phyloP scores from a whole-genome alignment of 2,888 invertebrate species.

The Pyrocoelia pectoralis region DNA sequence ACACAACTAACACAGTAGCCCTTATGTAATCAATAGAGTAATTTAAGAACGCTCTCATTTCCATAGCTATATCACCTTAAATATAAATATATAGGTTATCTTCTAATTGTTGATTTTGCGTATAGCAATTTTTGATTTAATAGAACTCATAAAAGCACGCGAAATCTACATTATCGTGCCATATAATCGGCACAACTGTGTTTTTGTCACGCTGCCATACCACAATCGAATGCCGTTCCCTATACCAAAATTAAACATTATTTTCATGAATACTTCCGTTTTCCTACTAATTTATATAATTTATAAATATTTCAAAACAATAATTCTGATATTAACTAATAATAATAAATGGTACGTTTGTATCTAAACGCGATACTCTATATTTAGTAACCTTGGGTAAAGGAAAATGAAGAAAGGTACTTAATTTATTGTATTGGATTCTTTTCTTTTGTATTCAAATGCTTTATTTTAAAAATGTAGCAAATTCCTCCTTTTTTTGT shows the following conservation, averaged over 20 bases:
- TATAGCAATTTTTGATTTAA: constrained; percentile 24
- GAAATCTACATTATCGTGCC: constrained; percentile 26
- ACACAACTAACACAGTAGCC: background rate
- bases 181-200: constrained; percentile 17
- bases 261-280: background rate
- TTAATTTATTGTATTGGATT: too few relatives aligned
- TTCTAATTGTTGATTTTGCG: constrained; percentile 17
- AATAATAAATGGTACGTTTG: too few relatives aligned
- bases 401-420: too few relatives aligned
- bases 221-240: constrained; percentile 3
- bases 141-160: constrained; percentile 18
- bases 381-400: too few relatives aligned
- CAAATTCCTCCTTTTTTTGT: too few relatives aligned
- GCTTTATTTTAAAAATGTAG: too few relatives aligned
- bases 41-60: too few relatives aligned
- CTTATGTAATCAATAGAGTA: background rate
- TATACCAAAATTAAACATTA: constrained; percentile 3
- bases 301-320: background rate
- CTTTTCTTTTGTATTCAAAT: too few relatives aligned
- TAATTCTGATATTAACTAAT: background rate
- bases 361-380: too few relatives aligned
- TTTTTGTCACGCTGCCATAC: constrained; percentile 24
- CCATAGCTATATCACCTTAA: background rate
- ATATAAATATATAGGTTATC: background rate
- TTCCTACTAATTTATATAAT: background rate